Evolutionary conservation across 1,140 invertebrate genomes (phyloP).

Genomic region (Macrobrachium nipponense): DNA sequence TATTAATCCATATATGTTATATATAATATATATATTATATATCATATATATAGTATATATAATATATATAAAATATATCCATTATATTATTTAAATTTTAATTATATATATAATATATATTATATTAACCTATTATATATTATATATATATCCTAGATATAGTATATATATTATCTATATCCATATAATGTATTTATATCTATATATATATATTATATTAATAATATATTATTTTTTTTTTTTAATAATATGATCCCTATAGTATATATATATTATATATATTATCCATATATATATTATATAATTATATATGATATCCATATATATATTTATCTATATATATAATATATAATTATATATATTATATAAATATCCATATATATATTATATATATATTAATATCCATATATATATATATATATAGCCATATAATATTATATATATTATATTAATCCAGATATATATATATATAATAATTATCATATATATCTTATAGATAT

Average conservation of each 20-base stretch:
- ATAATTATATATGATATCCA: not conserved
- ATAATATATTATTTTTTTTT: no score
- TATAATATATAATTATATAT: constrained; percentile 8
- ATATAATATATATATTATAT: constrained; percentile 2
- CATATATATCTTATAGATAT: constrained; percentile 1
- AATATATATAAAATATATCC: constrained; percentile 9
- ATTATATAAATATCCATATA: no score
- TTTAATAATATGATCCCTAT: no score
- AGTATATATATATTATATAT: constrained; percentile 8
- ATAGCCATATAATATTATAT: not conserved
- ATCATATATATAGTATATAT: constrained; percentile 12
- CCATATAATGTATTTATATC: not conserved
- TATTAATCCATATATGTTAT: constrained; percentile 2
- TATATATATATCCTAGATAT: constrained; percentile 7
- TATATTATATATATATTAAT: no score
- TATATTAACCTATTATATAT: no score
- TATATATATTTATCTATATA: not conserved
- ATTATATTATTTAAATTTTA: no score
- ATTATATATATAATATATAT: no score
- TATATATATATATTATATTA: constrained; percentile 3
- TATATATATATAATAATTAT: constrained; percentile 4
- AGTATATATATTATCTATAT: constrained; percentile 1
- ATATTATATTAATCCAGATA: not conserved
- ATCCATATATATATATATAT: not conserved
- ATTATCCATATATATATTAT: constrained; percentile 1